A percentile compares a stretch with the other conserved stretches of the same genome.
Evolutionary conservation across 2,888 invertebrate species (phyloP).

Genomic region (Campoplex nolae): DNA sequence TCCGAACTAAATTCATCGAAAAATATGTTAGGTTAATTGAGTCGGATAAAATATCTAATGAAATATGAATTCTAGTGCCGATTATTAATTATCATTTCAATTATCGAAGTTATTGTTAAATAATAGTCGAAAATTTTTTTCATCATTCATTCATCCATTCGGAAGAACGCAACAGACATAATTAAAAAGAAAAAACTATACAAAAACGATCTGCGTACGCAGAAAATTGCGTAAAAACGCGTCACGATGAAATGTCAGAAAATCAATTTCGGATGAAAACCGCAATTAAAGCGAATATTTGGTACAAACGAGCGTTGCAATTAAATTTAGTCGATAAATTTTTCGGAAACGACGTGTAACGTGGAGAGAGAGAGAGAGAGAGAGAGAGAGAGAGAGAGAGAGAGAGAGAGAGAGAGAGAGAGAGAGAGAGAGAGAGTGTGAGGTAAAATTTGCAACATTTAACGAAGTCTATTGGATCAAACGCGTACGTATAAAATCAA

Average conservation of each 20-base stretch:
- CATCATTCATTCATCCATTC: neutral
- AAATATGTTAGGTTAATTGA: neutral
- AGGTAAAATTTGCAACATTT: constrained; percentile 50
- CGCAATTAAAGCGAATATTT: constrained; percentile 53
- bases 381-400: too few relatives aligned
- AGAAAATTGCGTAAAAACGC: constrained; percentile 18
- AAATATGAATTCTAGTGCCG: neutral
- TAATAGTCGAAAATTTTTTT: neutral
- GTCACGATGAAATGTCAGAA: constrained; percentile 22
- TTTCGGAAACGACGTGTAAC: constrained; percentile 49
- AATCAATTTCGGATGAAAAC: constrained; percentile 60
- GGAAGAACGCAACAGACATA: neutral
- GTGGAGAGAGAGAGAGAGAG: too few relatives aligned
- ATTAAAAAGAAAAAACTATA: neutral
- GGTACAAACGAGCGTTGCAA: constrained; percentile 17
- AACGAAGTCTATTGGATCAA: constrained; percentile 54
- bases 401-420: too few relatives aligned
- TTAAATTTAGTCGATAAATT: constrained; percentile 58
- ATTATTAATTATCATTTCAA: neutral
- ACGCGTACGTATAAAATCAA: constrained; percentile 41
- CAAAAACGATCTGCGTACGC: neutral
- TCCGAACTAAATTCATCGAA: neutral
- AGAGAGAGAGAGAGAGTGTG: neutral
- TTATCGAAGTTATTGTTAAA: neutral
- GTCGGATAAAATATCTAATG: neutral